Conservation (phyloP, 2,888 invertebrate genomes). For the Plagiodera versicolora region DNA sequence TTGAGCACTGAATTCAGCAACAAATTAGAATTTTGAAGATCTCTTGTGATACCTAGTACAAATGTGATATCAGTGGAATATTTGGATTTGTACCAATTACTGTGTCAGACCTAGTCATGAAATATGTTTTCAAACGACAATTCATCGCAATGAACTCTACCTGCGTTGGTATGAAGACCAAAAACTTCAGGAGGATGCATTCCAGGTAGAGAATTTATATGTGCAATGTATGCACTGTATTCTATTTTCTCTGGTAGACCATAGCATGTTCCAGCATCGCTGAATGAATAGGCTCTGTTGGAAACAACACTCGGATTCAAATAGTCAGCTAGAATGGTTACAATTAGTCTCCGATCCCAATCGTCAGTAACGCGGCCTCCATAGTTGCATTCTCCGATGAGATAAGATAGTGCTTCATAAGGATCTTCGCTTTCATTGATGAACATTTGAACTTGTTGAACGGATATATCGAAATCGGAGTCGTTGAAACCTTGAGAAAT, state of each 20-base stretch:
- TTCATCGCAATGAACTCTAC: neutral
- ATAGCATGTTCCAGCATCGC: conserved; percentile 58
- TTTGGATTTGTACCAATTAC: too few relatives aligned
- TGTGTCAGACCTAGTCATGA: too few relatives aligned
- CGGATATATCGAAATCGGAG: conserved; percentile 82
- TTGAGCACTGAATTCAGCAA: conserved; percentile 74
- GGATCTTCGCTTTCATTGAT: conserved; percentile 78
- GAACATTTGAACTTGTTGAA: conserved; percentile 78
- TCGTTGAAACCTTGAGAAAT: conserved; percentile 68
- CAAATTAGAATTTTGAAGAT: conserved; percentile 73
- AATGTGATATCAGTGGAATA: neutral
- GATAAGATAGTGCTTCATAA: conserved; percentile 81
- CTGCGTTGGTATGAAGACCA: conserved; percentile 89
- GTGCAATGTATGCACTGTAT: conserved; percentile 73
- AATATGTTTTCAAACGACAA: neutral
- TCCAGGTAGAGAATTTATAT: conserved; percentile 74
- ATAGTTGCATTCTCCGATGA: conserved; percentile 87
- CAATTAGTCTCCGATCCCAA: conserved; percentile 78
- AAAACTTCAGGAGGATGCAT: conserved; percentile 84
- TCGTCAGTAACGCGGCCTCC: conserved; percentile 87
- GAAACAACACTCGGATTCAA: conserved; percentile 68
- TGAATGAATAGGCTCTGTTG: conserved; percentile 66
- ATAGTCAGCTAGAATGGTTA: conserved; percentile 74
- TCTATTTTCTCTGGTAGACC: conserved; percentile 71
- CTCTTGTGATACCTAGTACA: conserved; percentile 69